phyloP scores from a whole-genome alignment of 2,888 invertebrate genomes.

The Spodoptera littoralis region DNA sequence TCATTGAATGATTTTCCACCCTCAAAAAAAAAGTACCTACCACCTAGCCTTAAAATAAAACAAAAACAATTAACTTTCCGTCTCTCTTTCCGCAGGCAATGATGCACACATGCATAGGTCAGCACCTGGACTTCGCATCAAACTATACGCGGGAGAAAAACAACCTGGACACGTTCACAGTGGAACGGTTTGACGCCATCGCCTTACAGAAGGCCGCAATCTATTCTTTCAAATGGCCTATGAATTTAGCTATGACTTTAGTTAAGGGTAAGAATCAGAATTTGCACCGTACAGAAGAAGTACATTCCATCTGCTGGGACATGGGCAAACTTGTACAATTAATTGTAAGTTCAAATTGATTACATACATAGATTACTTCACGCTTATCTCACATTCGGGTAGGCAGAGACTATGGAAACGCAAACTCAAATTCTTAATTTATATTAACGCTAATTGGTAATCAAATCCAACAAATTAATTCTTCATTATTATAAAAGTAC shows the following conservation, averaged over 20 bases:
- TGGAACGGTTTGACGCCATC: slow-evolving; percentile 29
- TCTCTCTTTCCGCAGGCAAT: slow-evolving; percentile 20
- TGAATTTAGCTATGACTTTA: slow-evolving; percentile 13
- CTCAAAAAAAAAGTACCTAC: no score
- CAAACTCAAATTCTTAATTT: no score
- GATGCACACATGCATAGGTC: slow-evolving; percentile 24
- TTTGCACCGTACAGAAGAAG: neutral
- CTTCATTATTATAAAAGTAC: no score
- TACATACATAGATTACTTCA: no score
- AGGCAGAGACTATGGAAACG: no score
- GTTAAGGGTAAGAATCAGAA: slow-evolving; percentile 9
- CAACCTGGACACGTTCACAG: slow-evolving; percentile 26
- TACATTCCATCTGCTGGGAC: slow-evolving; percentile 2
- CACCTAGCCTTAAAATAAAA: no score
- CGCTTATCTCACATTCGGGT: no score
- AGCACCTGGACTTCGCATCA: slow-evolving; percentile 24
- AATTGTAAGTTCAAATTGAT: slow-evolving; percentile 10
- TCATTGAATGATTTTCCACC: no score
- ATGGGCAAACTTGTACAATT: slow-evolving; percentile 33
- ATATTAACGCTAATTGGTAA: no score
- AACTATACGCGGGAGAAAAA: slow-evolving; percentile 32
- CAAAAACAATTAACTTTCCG: no score
- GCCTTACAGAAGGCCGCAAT: slow-evolving; percentile 26
- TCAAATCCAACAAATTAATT: no score
- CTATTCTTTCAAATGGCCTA: slow-evolving; percentile 28